Evolutionary conservation across 2,888 invertebrate genomes (phyloP), one percentile per base, ranked within the genome.

Genomic region (Bembecia ichneumoniformis): DNA sequence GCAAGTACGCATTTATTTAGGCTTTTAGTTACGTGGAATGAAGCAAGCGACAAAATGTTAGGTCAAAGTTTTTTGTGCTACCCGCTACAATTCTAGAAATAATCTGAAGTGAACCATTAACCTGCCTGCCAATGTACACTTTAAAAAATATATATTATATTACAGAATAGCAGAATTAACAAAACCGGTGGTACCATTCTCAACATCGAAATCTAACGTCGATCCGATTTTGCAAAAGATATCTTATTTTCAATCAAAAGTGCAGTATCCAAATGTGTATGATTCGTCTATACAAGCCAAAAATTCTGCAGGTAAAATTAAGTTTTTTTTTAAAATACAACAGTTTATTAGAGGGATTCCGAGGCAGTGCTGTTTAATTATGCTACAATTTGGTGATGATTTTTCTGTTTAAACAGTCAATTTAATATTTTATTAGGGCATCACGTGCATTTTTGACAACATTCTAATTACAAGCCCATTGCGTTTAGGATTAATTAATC

Each of bases 231-330:
- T 82, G 35, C 75, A 77, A 50, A 86, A 75, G 55, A 81, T 86
- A 57, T 84, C 87, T 0, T 87, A 83, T 52, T 80, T 80, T 49
- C 83, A 86, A 59, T 79, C 79, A 0, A 82, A 83, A 69, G 88
- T 91, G 55, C 89, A 89, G 15, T 96, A 92, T 78, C 97, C 97
- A 0, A 93, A 93, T 77, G 97, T 98, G 0, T 98, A 93, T 72
- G 97, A 98, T 73, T 91, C 91, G 1, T 91, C 93, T 56, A 83
- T 91, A 46, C 88, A 91, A 51, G 91, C 92, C 0, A 93, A 92
- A 66, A 90, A 83, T 62, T 80, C 90, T 2, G 89, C 93, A 52
- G 91, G 90, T 90, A 73, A 61, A 28, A 40, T 20, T 43, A 20
- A 7, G 7, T 20, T n/a, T n/a, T n/a, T n/a, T n/a, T n/a, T n/a